Evolutionary conservation across 2,888 invertebrate species (phyloP).

Genomic region (Spicauda simplicius): DNA sequence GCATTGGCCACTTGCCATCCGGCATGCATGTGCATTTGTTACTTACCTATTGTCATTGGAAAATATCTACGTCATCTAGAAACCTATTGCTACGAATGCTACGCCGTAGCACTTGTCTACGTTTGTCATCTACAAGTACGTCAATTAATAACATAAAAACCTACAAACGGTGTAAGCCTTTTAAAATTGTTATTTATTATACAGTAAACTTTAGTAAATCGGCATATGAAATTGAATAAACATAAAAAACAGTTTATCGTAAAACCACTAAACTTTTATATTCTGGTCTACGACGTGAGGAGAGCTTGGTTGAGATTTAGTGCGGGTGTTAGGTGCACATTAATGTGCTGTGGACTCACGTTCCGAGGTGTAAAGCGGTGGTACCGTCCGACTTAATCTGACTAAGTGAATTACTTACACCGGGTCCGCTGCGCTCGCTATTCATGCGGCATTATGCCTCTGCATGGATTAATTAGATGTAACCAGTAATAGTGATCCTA

Average conservation of each 20-base stretch:
- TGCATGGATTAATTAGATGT: not conserved
- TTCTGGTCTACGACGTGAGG: constrained; percentile 40
- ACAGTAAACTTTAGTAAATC: too few species aligned
- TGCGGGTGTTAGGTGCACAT: constrained; percentile 33
- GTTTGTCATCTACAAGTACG: not conserved
- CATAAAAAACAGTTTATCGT: not conserved
- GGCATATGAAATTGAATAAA: not conserved
- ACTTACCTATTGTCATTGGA: too few species aligned
- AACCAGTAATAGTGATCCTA: not conserved
- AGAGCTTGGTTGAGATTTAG: constrained; percentile 39
- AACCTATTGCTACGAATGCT: not conserved
- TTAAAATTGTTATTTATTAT: not conserved
- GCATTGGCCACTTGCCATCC: too few species aligned
- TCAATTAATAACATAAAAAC: not conserved
- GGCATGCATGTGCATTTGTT: too few species aligned
- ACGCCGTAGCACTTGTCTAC: constrained; percentile 4
- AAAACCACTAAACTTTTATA: constrained; percentile 36
- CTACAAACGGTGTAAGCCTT: not conserved
- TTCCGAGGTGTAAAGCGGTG: constrained; percentile 63
- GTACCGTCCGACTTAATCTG: constrained; percentile 65
- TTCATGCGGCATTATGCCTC: constrained; percentile 13
- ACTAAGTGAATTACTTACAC: constrained; percentile 66
- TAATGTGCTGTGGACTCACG: constrained; percentile 53
- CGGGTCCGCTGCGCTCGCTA: constrained; percentile 10
- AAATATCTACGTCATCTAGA: too few species aligned